Evolutionary conservation across 37 sponge, comb jelly and placozoan species (phyloP).

Genomic region (Chondrilla cf. caribensis): DNA sequence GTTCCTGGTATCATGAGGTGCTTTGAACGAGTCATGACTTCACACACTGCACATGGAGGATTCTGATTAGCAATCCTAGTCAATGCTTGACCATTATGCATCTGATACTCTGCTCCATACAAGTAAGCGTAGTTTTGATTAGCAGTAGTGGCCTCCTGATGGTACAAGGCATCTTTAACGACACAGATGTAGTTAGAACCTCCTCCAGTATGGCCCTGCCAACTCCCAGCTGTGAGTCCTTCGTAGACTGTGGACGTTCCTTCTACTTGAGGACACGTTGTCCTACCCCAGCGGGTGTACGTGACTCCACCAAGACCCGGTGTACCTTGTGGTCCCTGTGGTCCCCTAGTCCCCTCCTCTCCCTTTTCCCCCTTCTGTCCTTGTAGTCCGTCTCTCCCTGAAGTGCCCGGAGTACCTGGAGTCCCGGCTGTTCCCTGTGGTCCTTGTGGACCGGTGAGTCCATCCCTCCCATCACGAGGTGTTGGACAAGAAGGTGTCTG

Average conservation of each 20-base stretch:
- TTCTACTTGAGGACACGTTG: background rate
- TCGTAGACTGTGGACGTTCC: slow-evolving; percentile 11
- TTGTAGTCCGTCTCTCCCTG: slow-evolving; percentile 1
- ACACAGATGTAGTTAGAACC: slow-evolving; percentile 24
- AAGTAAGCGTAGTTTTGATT: slow-evolving; percentile 16
- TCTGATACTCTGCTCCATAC: slow-evolving; percentile 32
- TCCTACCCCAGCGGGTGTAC: slow-evolving; percentile 24
- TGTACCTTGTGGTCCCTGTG: slow-evolving; percentile 22
- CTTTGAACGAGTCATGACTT: slow-evolving; percentile 2
- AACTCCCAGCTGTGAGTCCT: slow-evolving; percentile 27
- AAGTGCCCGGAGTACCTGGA: slow-evolving; percentile 19
- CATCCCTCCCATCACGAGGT: slow-evolving; percentile 13
- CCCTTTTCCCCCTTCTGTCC: slow-evolving; percentile 4
- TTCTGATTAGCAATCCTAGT: background rate
- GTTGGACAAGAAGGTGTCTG: background rate
- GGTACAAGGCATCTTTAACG: background rate
- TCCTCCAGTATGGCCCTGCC: slow-evolving; percentile 19
- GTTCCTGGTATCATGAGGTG: slow-evolving; percentile 47
- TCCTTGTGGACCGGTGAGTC: background rate
- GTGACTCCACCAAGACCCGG: slow-evolving; percentile 17
- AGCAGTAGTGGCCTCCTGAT: background rate
- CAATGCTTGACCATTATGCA: slow-evolving; percentile 10
- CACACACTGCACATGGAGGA: slow-evolving; percentile 59
- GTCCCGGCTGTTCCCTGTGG: background rate
- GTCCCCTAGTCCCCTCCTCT: background rate